Conservation (phyloP, 2,797 vertebrate genomes). For the Chloroceryle inda region DNA sequence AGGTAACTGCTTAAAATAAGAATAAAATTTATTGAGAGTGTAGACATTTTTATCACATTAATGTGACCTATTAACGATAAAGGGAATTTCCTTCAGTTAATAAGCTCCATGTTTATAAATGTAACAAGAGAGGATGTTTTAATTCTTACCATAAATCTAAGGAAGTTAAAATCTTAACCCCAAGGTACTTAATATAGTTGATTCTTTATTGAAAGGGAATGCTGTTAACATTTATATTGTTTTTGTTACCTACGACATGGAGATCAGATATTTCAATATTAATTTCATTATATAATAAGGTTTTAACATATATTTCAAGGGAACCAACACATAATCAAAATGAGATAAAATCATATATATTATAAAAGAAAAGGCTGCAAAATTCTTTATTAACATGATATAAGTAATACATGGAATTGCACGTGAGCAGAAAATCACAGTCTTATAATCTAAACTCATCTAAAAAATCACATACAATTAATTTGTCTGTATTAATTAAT, state of each 20-base stretch:
- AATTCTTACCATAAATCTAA: conserved; percentile 74
- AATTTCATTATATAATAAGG: conserved; percentile 44
- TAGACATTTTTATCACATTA: conserved; percentile 77
- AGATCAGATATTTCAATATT: conserved; percentile 52
- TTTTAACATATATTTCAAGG: conserved; percentile 25
- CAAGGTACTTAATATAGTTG: conserved; percentile 66
- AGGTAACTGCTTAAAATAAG: conserved; percentile 75
- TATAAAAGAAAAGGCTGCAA: neutral
- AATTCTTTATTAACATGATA: neutral
- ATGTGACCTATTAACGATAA: conserved; percentile 79
- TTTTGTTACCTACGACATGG: conserved; percentile 61
- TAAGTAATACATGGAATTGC: neutral
- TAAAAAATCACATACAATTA: neutral
- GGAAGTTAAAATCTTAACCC: conserved; percentile 75
- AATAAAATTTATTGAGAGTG: conserved; percentile 64
- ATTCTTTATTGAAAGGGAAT: conserved; percentile 61
- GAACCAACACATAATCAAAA: neutral
- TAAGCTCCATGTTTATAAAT: conserved; percentile 73
- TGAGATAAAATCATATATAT: neutral
- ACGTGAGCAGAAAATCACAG: neutral
- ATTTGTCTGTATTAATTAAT: neutral
- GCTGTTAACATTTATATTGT: conserved; percentile 55
- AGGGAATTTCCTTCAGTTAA: conserved; percentile 80
- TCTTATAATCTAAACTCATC: neutral
- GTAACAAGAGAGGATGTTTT: conserved; percentile 61